Percentiles rank a stretch among this genome's conserved stretches.
phyloP scores from a whole-genome alignment of 2,888 invertebrate species.

The Heliconius erato region DNA sequence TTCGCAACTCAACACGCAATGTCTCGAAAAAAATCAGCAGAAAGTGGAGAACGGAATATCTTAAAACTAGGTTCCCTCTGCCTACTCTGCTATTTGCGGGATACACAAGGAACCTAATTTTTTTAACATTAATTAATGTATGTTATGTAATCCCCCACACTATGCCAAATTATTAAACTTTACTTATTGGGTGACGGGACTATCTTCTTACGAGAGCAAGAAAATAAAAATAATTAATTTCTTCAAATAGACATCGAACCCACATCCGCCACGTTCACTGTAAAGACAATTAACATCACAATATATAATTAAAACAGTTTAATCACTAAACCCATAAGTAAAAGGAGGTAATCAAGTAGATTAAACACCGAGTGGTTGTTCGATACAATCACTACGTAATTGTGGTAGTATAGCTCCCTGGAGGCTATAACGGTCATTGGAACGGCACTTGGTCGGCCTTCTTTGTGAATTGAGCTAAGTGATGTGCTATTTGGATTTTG shows the following conservation, averaged over 20 bases:
- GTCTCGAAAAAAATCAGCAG: too few relatives aligned
- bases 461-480: slow-evolving; percentile 27
- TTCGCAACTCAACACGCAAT: too few relatives aligned
- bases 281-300: neutral
- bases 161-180: too few relatives aligned
- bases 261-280: too few relatives aligned
- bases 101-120: neutral
- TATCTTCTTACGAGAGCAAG: neutral
- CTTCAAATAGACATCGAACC: neutral
- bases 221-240: neutral
- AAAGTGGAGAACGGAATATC: neutral
- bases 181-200: too few relatives aligned
- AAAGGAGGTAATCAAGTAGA: slow-evolving; percentile 21
- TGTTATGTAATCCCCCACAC: too few relatives aligned
- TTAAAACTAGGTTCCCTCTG: neutral
- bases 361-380: slow-evolving; percentile 33
- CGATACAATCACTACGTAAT: slow-evolving; percentile 50
- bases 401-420: slow-evolving; percentile 47
- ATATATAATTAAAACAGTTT: neutral
- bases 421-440: slow-evolving; percentile 33
- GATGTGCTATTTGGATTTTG: slow-evolving; percentile 4
- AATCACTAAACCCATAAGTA: slow-evolving; percentile 3
- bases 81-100: neutral
- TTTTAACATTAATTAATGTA: neutral
- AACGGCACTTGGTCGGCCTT: slow-evolving; percentile 32